Evolutionary conservation across 2,888 invertebrate genomes (phyloP).

Genomic region (Tridacna crocea): DNA sequence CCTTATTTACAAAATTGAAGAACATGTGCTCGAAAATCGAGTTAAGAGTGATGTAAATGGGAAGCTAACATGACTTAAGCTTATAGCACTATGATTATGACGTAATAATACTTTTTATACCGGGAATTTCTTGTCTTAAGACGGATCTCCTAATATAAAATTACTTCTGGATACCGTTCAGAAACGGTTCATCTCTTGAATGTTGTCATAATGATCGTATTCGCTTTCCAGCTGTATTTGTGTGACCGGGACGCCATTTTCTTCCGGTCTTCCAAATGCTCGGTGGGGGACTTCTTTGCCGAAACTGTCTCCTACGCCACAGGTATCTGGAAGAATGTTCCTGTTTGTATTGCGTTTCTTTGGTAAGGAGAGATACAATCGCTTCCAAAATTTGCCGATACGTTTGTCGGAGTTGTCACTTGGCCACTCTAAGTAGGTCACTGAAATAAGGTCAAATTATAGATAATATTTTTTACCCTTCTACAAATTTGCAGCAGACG

Average conservation of each 20-base stretch:
- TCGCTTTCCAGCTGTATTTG: constrained; percentile 3
- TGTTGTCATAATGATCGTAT: constrained; percentile 13
- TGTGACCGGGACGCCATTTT: constrained; percentile 7
- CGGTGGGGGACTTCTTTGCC: too few relatives aligned
- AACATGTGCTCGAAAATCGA: too few relatives aligned
- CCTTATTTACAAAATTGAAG: too few relatives aligned
- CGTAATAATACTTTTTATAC: too few relatives aligned
- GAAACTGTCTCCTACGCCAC: neutral
- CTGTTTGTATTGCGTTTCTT: constrained; percentile 49
- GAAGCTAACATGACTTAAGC: too few relatives aligned
- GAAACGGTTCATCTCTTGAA: neutral
- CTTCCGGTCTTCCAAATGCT: neutral
- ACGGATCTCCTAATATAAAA: too few relatives aligned
- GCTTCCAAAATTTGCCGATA: constrained; percentile 68
- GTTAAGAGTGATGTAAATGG: too few relatives aligned
- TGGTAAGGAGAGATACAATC: constrained; percentile 67
- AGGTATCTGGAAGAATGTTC: neutral
- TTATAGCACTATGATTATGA: too few relatives aligned
- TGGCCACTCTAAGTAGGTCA: constrained; percentile 72
- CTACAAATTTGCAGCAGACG: too few relatives aligned
- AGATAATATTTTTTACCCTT: too few relatives aligned
- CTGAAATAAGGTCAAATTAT: constrained; percentile 31
- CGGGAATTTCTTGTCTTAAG: too few relatives aligned
- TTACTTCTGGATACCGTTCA: too few relatives aligned
- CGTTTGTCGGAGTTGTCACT: constrained; percentile 47